Base-by-base conservation (phyloP, 2,888 invertebrate species). In the Metallyticus violacea region DNA sequence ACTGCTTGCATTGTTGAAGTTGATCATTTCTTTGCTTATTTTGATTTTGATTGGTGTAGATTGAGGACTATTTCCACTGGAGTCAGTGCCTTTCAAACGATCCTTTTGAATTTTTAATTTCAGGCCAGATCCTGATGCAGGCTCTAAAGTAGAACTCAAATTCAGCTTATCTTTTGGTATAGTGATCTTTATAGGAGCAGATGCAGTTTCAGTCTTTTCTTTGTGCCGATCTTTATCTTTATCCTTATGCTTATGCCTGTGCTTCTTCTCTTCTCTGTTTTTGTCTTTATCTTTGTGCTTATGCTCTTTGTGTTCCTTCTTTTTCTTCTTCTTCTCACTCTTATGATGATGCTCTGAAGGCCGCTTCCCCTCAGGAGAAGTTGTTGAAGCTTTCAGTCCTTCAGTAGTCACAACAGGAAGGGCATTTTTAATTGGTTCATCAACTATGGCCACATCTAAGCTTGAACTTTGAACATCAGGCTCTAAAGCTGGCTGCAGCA, bases 51-150 rank as follows among this genome's bases (percentile, higher is more conserved):
- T 87, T 28, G 86, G 86, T 9, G 88, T 80, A 87, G 90, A 62
- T 85, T 89, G 88, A 85, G 89, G 88, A 87, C 88, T 28, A 91
- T 92, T 0, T 91, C 93, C 85, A 90, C 90, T 89, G 91, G 91
- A 90, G 91, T 88, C 92, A 94, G 83, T 93, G 93, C 25, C 90
- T 89, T 95, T 94, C 79, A 96, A 91, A 85, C 95, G 93, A 88
- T 96, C 96, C 90, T 96, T 96, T 0, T 96, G 95, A 85, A 97
- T 97, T 91, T 97, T 97, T 83, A 97, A 96, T 91, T 97, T 97
- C 81, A 97, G 90, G 0, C 95, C 95, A 1, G 91, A 90, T 29
- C 89, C 89, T 90, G 89, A 85, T 89, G 89, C 89, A 77, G 87
- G 85, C 88, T 85, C 85, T 81, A 87, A 80, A 88, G 90, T 89